Percentiles rank a stretch among this genome's conserved stretches.
phyloP scores from a whole-genome alignment of 2,888 invertebrate species.

The Meiosimyza platycephala region DNA sequence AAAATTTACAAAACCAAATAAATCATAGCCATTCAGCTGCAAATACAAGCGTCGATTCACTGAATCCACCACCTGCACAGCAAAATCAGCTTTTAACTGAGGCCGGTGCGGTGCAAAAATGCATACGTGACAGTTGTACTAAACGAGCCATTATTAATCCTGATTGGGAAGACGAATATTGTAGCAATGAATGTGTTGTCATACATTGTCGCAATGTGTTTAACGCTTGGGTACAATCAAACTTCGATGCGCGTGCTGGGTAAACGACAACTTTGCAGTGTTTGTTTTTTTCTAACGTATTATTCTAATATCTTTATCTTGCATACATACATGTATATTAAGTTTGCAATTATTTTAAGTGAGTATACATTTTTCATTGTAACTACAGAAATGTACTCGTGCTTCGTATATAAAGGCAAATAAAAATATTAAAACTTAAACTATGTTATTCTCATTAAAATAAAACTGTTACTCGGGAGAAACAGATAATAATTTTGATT shows the following conservation, averaged over 20 bases:
- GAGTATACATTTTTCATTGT: constrained; percentile 1
- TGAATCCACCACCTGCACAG: constrained; percentile 36
- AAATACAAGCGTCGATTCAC: constrained; percentile 10
- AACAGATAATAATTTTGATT: no score
- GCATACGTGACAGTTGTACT: constrained; percentile 90
- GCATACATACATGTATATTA: background rate
- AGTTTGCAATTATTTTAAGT: constrained; percentile 18
- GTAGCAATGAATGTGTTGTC: constrained; percentile 96
- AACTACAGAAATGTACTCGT: background rate
- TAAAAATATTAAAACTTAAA: background rate
- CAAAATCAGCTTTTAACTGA: constrained; percentile 51
- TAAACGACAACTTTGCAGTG: background rate
- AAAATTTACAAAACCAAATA: constrained; percentile 10
- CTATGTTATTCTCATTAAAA: background rate
- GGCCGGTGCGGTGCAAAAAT: constrained; percentile 69
- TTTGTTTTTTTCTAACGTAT: background rate
- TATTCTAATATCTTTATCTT: background rate
- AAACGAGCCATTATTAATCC: constrained; percentile 91
- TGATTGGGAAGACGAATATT: constrained; percentile 97
- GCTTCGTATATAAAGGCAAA: background rate
- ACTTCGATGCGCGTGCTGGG: constrained; percentile 49
- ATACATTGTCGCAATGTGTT: constrained; percentile 94
- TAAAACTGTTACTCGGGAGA: background rate
- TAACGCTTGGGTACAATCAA: constrained; percentile 61
- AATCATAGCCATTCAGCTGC: background rate